These are phyloP conservation scores for Maniola jurtina DNA, from an alignment of 1,140 invertebrate species.

Conservation along the genomic window DNA sequence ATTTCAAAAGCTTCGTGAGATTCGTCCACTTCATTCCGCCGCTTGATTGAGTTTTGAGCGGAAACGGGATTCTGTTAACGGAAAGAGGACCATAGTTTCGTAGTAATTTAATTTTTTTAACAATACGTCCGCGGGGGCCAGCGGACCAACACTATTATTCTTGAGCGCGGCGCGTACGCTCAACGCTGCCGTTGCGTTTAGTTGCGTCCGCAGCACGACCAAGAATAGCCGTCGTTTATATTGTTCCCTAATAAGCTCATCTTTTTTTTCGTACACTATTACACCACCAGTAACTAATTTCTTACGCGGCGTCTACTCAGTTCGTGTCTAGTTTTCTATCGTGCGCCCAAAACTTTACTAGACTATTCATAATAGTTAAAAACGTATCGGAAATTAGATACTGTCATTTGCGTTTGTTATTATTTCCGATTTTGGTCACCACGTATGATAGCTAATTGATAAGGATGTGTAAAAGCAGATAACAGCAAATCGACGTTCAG, in stretches of 20 bases:
- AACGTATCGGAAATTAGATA: not conserved
- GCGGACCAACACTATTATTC: conserved; percentile 44
- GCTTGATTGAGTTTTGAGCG: conserved; percentile 52
- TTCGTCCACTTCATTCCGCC: conserved; percentile 49
- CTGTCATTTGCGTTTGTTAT: not conserved
- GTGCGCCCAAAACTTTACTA: too few relatives aligned
- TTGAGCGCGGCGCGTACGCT: conserved; percentile 58
- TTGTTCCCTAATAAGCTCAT: conserved; percentile 15
- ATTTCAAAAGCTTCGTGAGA: conserved; percentile 44
- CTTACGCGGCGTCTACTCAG: not conserved
- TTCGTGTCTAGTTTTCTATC: not conserved
- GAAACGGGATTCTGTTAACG: conserved; percentile 58
- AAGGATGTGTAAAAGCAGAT: conserved; percentile 26
- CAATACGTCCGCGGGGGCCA: conserved; percentile 41
- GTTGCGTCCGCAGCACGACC: conserved; percentile 64
- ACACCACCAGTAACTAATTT: not conserved
- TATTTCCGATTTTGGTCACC: conserved; percentile 22
- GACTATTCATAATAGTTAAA: too few relatives aligned
- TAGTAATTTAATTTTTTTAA: conserved; percentile 56
- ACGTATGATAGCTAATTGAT: conserved; percentile 31
- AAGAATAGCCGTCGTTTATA: conserved; percentile 63
- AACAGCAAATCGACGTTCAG: conserved; percentile 20
- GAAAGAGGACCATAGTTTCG: conserved; percentile 48
- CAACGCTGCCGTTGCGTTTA: conserved; percentile 65
- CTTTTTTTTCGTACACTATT: conserved; percentile 4